Evolutionary conservation across 2,888 invertebrate genomes (phyloP).

Genomic region (Athrips mouffetella): DNA sequence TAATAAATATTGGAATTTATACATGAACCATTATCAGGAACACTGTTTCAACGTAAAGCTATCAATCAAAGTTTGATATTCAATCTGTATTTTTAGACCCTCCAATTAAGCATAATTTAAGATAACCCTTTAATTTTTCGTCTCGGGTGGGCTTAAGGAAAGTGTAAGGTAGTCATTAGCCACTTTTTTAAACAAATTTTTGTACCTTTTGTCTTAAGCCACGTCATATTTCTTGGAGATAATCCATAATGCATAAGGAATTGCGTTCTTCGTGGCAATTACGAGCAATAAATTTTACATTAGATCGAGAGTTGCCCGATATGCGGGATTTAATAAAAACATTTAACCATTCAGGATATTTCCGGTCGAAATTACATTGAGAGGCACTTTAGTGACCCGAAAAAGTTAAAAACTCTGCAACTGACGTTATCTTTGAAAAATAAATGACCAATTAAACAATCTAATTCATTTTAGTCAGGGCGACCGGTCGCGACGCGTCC

Average conservation of each 20-base stretch:
- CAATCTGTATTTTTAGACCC: slow-evolving; percentile 69
- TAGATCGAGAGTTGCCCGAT: slow-evolving; percentile 68
- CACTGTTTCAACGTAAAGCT: slow-evolving; percentile 47
- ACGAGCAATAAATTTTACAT: slow-evolving; percentile 71
- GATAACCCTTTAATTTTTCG: slow-evolving; percentile 74
- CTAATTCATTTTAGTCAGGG: slow-evolving; percentile 68
- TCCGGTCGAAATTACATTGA: slow-evolving; percentile 20
- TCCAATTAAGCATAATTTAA: slow-evolving; percentile 75
- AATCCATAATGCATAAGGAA: slow-evolving; percentile 74
- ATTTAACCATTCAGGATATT: background rate
- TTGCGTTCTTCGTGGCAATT: slow-evolving; percentile 65
- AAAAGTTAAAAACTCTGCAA: slow-evolving; percentile 48
- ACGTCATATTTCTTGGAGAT: slow-evolving; percentile 60
- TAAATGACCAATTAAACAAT: slow-evolving; percentile 77
- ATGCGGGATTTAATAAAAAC: slow-evolving; percentile 37
- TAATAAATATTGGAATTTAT: slow-evolving; percentile 48
- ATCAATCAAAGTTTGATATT: slow-evolving; percentile 73
- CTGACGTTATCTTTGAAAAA: slow-evolving; percentile 36
- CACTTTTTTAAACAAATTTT: slow-evolving; percentile 54
- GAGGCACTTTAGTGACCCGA: slow-evolving; percentile 56
- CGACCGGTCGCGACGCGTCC: slow-evolving; percentile 46
- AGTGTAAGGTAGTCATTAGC: slow-evolving; percentile 71
- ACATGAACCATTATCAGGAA: slow-evolving; percentile 46
- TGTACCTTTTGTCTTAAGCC: slow-evolving; percentile 67
- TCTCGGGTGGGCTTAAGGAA: slow-evolving; percentile 68